These are phyloP conservation scores for Trichacis sp. DNA, from an alignment of 2,888 invertebrate species.

Conservation along the genomic window DNA sequence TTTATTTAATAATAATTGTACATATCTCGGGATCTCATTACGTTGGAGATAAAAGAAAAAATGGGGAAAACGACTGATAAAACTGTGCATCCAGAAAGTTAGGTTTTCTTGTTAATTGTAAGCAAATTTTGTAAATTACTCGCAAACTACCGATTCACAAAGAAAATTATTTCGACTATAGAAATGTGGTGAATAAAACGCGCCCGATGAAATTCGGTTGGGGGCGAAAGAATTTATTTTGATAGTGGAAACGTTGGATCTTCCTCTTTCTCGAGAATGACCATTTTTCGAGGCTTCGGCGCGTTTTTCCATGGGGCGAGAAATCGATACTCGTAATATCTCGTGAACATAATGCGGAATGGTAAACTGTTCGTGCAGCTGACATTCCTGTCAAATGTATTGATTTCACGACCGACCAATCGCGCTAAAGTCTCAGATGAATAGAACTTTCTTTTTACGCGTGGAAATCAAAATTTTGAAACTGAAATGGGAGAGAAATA, in stretches of 20 bases:
- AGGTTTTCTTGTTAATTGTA: neutral
- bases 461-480: no score
- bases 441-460: neutral
- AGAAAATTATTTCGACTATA: no score
- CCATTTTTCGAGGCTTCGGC: neutral
- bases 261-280: no score
- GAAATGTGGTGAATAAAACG: no score
- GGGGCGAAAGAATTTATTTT: no score
- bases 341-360: slow-evolving; percentile 11
- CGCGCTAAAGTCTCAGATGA: slow-evolving; percentile 5
- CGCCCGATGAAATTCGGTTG: no score
- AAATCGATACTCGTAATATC: slow-evolving; percentile 12
- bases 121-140: neutral
- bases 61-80: neutral
- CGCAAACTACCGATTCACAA: no score
- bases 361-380: slow-evolving; percentile 26
- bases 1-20: neutral
- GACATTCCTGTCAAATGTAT: slow-evolving; percentile 36
- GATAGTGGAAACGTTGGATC: no score
- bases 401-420: slow-evolving; percentile 22
- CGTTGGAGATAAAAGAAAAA: neutral
- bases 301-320: neutral
- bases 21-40: slow-evolving; percentile 2
- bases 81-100: neutral
- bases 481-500: neutral